phyloP scores from a whole-genome alignment of 2,888 invertebrate genomes.

The Abrostola tripartita region DNA sequence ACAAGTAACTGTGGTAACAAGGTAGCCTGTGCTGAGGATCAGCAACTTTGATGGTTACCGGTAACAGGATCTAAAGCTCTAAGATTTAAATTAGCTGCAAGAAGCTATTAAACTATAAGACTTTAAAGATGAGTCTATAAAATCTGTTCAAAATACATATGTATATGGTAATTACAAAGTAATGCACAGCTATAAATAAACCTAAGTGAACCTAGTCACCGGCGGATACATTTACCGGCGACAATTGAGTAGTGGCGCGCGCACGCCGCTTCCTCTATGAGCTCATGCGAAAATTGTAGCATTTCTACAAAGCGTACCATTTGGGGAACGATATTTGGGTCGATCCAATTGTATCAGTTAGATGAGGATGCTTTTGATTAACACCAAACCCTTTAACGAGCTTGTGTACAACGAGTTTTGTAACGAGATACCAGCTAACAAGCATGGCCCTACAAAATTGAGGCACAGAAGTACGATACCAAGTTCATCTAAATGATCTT shows the following conservation, averaged over 20 bases:
- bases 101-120: no score
- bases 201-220: conserved; percentile 30
- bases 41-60: no score
- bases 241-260: conserved; percentile 62
- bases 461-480: no score
- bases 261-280: conserved; percentile 71
- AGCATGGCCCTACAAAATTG: no score
- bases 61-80: no score
- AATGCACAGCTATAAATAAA: conserved; percentile 39
- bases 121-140: neutral
- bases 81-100: no score
- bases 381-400: conserved; percentile 51
- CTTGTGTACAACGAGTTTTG: conserved; percentile 30
- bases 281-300: conserved; percentile 69
- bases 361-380: conserved; percentile 54
- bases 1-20: no score
- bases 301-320: conserved; percentile 64
- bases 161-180: conserved; percentile 8
- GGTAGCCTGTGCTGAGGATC: no score
- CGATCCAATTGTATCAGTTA: conserved; percentile 61
- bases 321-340: conserved; percentile 66
- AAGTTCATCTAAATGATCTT: no score
- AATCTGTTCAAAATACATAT: conserved; percentile 16
- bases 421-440: conserved; percentile 41
- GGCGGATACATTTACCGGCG: conserved; percentile 61